phyloP scores from a whole-genome alignment of 2,888 invertebrate genomes.

The Clanis bilineata region DNA sequence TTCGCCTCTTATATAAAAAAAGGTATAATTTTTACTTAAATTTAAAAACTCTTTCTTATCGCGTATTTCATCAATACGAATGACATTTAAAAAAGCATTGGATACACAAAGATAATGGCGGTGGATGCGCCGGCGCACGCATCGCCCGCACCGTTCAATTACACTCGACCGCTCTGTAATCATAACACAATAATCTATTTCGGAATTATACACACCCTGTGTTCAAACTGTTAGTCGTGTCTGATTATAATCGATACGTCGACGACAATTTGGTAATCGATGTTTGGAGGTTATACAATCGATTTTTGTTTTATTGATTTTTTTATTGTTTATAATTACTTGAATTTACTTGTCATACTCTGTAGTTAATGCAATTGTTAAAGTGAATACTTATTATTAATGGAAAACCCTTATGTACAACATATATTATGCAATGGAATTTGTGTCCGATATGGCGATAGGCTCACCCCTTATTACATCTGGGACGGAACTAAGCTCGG shows the following conservation, averaged over 20 bases:
- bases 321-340: constrained; percentile 4
- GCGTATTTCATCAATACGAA: constrained; percentile 17
- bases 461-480: too few species aligned
- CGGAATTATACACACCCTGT: constrained; percentile 45
- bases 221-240: constrained; percentile 22
- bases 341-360: not conserved
- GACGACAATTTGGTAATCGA: constrained; percentile 20
- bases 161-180: constrained; percentile 67
- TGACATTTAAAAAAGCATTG: constrained; percentile 17
- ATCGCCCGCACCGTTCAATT: constrained; percentile 47
- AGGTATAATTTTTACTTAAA: not conserved
- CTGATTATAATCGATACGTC: constrained; percentile 32
- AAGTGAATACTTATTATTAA: not conserved
- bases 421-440: too few species aligned
- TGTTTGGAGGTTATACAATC: constrained; percentile 12
- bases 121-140: constrained; percentile 33
- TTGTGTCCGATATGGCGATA: too few species aligned
- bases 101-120: constrained; percentile 52
- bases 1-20: not conserved
- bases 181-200: constrained; percentile 73
- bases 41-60: not conserved
- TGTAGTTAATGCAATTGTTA: not conserved
- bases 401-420: too few species aligned
- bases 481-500: too few species aligned
- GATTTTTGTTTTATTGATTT: not conserved